phyloP scores from a whole-genome alignment of 2,797 vertebrate genomes.

The Manis javanica region DNA sequence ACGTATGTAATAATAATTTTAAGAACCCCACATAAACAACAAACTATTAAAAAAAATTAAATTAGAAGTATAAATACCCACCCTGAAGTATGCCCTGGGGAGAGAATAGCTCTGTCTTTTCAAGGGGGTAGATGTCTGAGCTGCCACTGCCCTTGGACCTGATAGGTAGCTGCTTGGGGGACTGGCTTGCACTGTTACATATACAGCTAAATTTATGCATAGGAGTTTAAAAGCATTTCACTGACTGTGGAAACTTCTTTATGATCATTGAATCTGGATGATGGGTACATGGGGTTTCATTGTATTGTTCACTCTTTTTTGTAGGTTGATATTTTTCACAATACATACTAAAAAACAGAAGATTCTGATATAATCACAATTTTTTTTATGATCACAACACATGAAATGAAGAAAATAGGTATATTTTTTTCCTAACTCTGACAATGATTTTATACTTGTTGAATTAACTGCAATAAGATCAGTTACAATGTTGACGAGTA shows the following conservation, averaged over 20 bases:
- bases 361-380: background rate
- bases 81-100: background rate
- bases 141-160: background rate
- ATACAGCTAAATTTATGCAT: background rate
- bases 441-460: background rate
- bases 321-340: background rate
- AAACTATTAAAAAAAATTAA: background rate
- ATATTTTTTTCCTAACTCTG: background rate
- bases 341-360: background rate
- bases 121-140: background rate
- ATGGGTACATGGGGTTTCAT: background rate
- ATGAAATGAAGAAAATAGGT: background rate
- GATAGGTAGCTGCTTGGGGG: background rate
- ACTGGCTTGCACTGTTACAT: background rate
- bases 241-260: background rate
- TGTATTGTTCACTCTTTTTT: background rate
- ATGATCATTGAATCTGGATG: background rate
- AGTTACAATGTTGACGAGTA: constrained; percentile 12
- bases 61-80: background rate
- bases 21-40: background rate
- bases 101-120: background rate
- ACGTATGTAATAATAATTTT: background rate
- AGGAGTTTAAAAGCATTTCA: background rate
- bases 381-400: background rate
- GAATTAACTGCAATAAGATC: background rate